phyloP scores from a whole-genome alignment of 2,797 vertebrate species.

The Gymnoscopelus microlampas region DNA sequence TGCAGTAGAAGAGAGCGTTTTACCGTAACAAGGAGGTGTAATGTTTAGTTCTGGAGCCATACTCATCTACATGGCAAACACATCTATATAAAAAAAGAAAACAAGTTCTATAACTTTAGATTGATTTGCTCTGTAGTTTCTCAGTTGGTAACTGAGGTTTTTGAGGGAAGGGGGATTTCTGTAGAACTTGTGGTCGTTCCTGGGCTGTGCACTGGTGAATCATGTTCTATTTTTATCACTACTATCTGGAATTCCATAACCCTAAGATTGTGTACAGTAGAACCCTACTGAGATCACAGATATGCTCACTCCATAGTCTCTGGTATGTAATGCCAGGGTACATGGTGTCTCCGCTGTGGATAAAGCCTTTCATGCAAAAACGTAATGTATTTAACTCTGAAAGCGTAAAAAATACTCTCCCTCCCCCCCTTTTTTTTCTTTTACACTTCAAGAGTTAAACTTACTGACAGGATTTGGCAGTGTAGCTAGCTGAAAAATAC shows the following conservation, averaged over 20 bases:
- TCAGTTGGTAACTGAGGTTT: constrained; percentile 8
- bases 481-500: constrained; percentile 23
- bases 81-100: too few relatives aligned
- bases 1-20: constrained; percentile 64
- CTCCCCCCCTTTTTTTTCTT: background rate
- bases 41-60: constrained; percentile 47
- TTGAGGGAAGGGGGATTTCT: background rate
- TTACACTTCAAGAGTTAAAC: too few relatives aligned
- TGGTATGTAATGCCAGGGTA: too few relatives aligned
- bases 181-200: constrained; percentile 4
- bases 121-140: constrained; percentile 28
- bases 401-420: too few relatives aligned
- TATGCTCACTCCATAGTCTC: constrained; percentile 1
- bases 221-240: constrained; percentile 2
- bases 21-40: constrained; percentile 70
- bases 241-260: constrained; percentile 17
- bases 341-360: too few relatives aligned
- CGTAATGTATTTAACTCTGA: too few relatives aligned
- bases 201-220: constrained; percentile 13
- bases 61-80: too few relatives aligned
- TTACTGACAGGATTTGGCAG: too few relatives aligned
- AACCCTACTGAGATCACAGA: background rate
- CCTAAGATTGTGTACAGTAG: background rate
- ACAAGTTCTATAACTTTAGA: constrained; percentile 8
- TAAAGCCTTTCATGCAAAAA: too few relatives aligned